These are phyloP conservation scores for Tridacna gigas DNA, from an alignment of 2,888 invertebrate species.

Conservation along the genomic window DNA sequence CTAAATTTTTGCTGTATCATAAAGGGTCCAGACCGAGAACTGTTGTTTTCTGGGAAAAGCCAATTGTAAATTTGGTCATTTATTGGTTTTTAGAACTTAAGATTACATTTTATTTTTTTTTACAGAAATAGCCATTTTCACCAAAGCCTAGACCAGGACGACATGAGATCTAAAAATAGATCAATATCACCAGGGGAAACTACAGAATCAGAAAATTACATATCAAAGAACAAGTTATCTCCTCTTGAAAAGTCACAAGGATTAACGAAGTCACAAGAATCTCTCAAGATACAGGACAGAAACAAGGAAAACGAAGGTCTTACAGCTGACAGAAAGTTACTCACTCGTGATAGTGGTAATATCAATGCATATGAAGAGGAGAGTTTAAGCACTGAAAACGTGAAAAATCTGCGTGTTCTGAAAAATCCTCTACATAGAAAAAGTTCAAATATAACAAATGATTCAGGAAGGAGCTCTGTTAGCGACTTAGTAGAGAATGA, in stretches of 20 bases:
- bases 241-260: slow-evolving; percentile 39
- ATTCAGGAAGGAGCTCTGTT: slow-evolving; percentile 75
- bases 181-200: slow-evolving; percentile 45
- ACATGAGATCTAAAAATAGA: slow-evolving; percentile 65
- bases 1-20: neutral
- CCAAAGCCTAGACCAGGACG: slow-evolving; percentile 69
- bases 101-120: slow-evolving; percentile 23
- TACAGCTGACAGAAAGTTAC: slow-evolving; percentile 40
- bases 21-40: neutral
- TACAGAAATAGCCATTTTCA: slow-evolving; percentile 78
- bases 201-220: slow-evolving; percentile 51
- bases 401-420: slow-evolving; percentile 33
- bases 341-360: slow-evolving; percentile 61
- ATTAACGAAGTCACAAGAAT: slow-evolving; percentile 25
- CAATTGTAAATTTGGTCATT: too few species aligned
- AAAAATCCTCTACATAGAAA: slow-evolving; percentile 73
- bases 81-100: too few species aligned
- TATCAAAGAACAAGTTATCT: slow-evolving; percentile 48
- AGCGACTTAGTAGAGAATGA: slow-evolving; percentile 68
- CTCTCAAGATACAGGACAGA: slow-evolving; percentile 25
- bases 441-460: slow-evolving; percentile 70
- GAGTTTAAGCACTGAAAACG: slow-evolving; percentile 29
- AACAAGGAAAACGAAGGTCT: slow-evolving; percentile 51
- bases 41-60: too few species aligned
- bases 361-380: slow-evolving; percentile 51